phyloP scores from a whole-genome alignment of 2,113 vertebrate genomes.

The Okapia johnstoni region DNA sequence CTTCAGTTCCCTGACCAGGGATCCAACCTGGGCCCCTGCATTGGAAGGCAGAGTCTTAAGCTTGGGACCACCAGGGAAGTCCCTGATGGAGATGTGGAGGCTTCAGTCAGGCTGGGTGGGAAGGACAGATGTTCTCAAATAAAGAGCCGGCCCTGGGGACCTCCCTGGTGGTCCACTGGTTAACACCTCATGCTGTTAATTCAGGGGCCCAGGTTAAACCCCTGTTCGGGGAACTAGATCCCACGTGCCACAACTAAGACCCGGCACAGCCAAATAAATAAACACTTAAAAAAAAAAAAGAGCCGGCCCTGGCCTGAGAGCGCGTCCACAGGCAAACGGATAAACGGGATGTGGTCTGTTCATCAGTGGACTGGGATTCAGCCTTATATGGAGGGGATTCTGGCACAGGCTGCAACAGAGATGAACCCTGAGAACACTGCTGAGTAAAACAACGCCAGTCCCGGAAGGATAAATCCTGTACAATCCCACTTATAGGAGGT shows the following conservation, averaged over 20 bases:
- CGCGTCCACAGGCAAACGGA: fast-evolving
- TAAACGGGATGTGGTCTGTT: fast-evolving
- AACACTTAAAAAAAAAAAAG: not conserved
- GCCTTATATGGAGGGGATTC: not conserved
- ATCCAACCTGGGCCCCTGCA: not conserved
- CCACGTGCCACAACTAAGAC: not conserved
- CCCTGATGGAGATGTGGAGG: fast-evolving
- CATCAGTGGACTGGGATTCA: fast-evolving
- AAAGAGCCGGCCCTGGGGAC: not conserved
- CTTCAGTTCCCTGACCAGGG: not conserved
- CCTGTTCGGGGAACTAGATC: not conserved
- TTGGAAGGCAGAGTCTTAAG: not conserved
- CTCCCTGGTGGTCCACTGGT: not conserved
- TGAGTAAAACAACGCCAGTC: not conserved
- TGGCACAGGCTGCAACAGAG: fast-evolving
- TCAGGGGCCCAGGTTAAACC: not conserved
- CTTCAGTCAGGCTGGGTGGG: not conserved
- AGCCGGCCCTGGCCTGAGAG: not conserved
- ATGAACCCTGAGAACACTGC: fast-evolving
- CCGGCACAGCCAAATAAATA: not conserved
- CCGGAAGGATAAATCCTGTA: fast-evolving
- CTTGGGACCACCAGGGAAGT: not conserved
- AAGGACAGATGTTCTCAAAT: not conserved
- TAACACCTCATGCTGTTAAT: not conserved
- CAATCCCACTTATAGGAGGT: fast-evolving